A percentile compares a stretch with the other conserved stretches of the same genome.
phyloP scores from a whole-genome alignment of 2,113 vertebrate genomes.

The Sphaerodactylus townsendi region DNA sequence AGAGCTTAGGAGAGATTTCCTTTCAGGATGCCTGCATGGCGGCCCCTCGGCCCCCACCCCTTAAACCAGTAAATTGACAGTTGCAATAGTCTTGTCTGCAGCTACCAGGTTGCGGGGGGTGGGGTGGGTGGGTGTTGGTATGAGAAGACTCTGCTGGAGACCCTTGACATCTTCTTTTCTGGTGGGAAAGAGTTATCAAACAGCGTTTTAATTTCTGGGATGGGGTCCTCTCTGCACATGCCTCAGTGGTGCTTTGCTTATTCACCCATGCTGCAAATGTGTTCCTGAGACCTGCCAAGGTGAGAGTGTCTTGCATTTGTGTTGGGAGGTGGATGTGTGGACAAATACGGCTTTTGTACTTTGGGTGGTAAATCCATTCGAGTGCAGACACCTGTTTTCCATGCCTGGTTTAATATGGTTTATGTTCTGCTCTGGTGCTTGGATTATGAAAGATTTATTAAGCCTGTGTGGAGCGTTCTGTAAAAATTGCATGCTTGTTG shows the following conservation, averaged over 20 bases:
- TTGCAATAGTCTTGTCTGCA: neutral
- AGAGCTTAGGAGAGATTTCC: neutral
- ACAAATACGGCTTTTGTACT: no score
- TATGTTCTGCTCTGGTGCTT: no score
- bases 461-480: no score
- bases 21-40: neutral
- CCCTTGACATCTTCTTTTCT: neutral
- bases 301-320: no score
- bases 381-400: no score
- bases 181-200: neutral
- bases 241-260: neutral
- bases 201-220: neutral
- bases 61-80: neutral
- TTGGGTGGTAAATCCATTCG: no score
- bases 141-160: neutral
- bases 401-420: no score
- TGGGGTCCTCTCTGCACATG: neutral
- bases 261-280: neutral
- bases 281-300: no score
- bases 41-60: neutral
- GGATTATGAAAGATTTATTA: no score
- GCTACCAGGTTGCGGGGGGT: neutral
- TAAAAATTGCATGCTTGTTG: no score
- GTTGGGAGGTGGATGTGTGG: no score
- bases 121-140: no score